Conservation (phyloP, 2,113 vertebrate species). For the Phaethornis superciliosus region DNA sequence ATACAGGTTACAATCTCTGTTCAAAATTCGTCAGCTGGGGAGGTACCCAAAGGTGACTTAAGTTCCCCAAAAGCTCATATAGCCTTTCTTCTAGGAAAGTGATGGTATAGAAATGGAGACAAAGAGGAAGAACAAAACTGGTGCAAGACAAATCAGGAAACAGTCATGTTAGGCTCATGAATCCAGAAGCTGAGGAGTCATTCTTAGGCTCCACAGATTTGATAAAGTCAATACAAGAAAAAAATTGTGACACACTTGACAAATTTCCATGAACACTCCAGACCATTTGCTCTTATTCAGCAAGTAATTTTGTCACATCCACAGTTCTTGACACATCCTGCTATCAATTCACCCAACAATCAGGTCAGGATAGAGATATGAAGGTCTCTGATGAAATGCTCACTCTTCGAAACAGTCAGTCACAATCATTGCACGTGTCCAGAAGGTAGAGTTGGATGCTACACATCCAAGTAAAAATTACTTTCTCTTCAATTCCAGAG, state of each 20-base stretch:
- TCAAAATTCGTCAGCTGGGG: not conserved
- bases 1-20: not conserved
- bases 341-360: not conserved
- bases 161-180: not conserved
- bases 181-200: not conserved
- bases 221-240: accelerated
- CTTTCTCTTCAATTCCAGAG: not conserved
- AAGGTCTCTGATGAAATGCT: not conserved
- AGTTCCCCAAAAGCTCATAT: not conserved
- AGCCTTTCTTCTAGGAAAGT: not conserved
- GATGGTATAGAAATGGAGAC: not conserved
- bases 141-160: not conserved
- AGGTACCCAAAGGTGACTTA: not conserved
- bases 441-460: not conserved
- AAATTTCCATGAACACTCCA: not conserved
- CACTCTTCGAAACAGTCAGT: not conserved
- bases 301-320: not conserved
- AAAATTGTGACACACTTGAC: not conserved
- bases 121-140: not conserved
- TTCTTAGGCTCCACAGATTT: not conserved
- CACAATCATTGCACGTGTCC: not conserved
- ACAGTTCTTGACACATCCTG: not conserved
- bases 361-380: not conserved
- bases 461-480: not conserved
- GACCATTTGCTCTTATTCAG: not conserved